Base-by-base conservation (phyloP, 2,888 invertebrate species). In the Emmelina monodactyla region DNA sequence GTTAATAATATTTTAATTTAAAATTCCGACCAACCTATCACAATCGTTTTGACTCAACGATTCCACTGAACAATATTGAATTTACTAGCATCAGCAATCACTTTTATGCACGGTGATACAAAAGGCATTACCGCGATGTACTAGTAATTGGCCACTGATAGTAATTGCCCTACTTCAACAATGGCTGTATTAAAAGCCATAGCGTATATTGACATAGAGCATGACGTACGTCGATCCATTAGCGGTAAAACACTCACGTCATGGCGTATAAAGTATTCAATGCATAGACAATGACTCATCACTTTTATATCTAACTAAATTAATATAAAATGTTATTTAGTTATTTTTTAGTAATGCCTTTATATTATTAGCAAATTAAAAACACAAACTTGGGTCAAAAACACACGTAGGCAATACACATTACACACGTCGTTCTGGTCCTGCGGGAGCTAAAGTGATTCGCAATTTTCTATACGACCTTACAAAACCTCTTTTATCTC, bases 141-240 rank as follows among this genome's bases (percentile, higher is more conserved):
- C 43, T 45, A 46, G 47, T 63, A 58, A 65, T 62, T 57, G 53
- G 55, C 49, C 45, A 48, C 44, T 51, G 54, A 51, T 62, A 58
- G 63, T 67, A 65, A 71, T 66, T 69, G 62, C 53, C 53, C 55
- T 59, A 61, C 58, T 66, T 62, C 57, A 68, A 67, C 62, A 71
- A 68, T 61, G 57, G 60, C 53, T 53, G 49, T 58, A 63, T 67
- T 68, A 63, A 69, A 69, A 61, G 65, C 61, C 51, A 42, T 52
- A 50, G 51, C 53, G 53, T 62, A 58, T 65, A 68, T 69, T 67
- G 69, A 64, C 60, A 63, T 55, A 61, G 56, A 58, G 54, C 51
- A 60, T 64, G 63, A 62, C 59, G 57, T 58, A 58, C 50, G 48
- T 44, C 51, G 53, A 59, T 60, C 66, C 67, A 71, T 70, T 71